Evolutionary conservation across 2,113 vertebrate genomes (phyloP).

Genomic region (Rhynchomys soricoides): DNA sequence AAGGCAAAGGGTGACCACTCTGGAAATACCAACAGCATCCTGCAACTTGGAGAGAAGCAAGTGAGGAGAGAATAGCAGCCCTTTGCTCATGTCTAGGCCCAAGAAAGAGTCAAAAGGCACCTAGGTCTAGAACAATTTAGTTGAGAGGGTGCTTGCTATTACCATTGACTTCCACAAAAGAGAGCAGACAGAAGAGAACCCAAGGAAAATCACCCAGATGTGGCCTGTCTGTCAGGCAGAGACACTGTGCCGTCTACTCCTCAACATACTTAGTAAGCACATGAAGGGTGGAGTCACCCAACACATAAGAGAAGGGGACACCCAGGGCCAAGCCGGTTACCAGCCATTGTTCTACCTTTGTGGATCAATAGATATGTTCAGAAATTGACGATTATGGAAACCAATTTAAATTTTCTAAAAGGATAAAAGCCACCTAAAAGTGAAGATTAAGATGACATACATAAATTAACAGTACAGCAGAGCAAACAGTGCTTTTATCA

Average conservation of each 20-base stretch:
- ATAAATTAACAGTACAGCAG: neutral
- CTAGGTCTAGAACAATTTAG: neutral
- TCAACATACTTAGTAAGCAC: neutral
- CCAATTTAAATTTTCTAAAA: conserved; percentile 18
- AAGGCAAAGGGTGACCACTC: neutral
- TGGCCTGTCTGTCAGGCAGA: neutral
- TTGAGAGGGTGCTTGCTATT: neutral
- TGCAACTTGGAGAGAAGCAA: neutral
- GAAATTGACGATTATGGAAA: neutral
- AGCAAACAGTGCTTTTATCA: neutral
- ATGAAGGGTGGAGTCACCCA: too few relatives aligned
- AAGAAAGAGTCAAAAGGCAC: neutral
- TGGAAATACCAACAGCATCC: neutral
- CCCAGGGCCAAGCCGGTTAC: neutral
- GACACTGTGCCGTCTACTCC: neutral
- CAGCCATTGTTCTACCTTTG: neutral
- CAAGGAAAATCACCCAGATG: neutral
- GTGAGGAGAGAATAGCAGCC: neutral
- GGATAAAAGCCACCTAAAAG: neutral
- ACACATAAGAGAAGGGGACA: neutral
- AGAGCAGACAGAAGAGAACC: neutral
- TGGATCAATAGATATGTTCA: neutral
- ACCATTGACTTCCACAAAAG: neutral
- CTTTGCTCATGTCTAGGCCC: neutral
- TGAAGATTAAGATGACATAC: neutral